These are phyloP conservation scores for Melanogrammus aeglefinus DNA, from an alignment of 2,797 vertebrate species.

Conservation along the genomic window DNA sequence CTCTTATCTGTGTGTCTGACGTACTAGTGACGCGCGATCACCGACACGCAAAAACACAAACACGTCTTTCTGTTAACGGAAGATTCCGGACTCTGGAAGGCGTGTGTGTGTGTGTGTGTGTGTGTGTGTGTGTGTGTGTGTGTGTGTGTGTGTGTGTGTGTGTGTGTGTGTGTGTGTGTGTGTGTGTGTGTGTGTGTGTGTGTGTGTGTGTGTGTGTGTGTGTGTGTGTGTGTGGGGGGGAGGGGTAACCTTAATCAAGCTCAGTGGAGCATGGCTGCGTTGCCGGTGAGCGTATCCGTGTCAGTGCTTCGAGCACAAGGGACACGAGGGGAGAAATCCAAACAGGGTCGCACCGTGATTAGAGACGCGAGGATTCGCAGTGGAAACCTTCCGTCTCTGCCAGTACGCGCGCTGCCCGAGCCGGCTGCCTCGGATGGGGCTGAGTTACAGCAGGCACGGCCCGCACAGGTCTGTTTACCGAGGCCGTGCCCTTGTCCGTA, in stretches of 20 bases:
- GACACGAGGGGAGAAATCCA: constrained; percentile 45
- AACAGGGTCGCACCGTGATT: constrained; percentile 52
- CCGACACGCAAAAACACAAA: background rate
- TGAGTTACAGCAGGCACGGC: constrained; percentile 52
- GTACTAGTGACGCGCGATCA: background rate
- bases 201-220: background rate
- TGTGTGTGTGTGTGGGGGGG: constrained; percentile 9
- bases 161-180: background rate
- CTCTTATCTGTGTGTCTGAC: background rate
- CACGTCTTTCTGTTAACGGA: background rate
- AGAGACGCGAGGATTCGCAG: constrained; percentile 45
- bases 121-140: too few species aligned
- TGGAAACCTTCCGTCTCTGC: constrained; percentile 64
- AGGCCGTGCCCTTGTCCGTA: constrained; percentile 29
- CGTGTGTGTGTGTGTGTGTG: background rate
- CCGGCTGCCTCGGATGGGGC: constrained; percentile 26
- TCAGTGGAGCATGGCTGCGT: constrained; percentile 18
- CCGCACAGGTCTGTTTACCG: constrained; percentile 52
- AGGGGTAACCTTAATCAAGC: constrained; percentile 35
- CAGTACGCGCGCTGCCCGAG: constrained; percentile 38
- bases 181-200: too few species aligned
- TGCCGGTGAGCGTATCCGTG: constrained; percentile 40
- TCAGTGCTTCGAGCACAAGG: constrained; percentile 31
- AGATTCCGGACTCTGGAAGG: constrained; percentile 7
- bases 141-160: too few species aligned